Evolutionary conservation across 37 sponge, comb jelly and placozoan species (phyloP), one percentile per base, ranked within the genome.

Genomic region (Geodia barretti): DNA sequence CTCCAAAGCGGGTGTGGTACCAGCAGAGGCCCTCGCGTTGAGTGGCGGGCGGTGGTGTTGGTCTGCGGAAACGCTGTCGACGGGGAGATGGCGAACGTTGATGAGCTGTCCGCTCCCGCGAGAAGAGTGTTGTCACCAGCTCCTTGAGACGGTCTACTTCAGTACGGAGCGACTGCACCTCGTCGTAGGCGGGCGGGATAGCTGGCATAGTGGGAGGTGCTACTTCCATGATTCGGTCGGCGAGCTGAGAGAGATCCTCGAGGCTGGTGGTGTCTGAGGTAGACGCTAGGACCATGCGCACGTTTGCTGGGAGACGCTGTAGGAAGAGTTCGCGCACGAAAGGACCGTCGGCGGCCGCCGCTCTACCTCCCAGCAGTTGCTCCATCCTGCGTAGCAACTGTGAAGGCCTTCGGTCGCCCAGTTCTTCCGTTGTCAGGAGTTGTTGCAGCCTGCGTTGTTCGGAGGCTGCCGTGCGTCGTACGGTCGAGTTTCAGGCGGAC

Each of bases 261-360:
- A 90, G 78, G 63, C 30, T 37, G 62, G 30, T 25, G 60, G 39
- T 36, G 42, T 28, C 76, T 3, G n/a, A 21, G 31, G 85, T 54
- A 31, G 81, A 84, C 4, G 85, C 90, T 19, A 89, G 74, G 26
- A 89, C 85, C 80, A 89, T 84, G 11, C 80, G 69, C 21, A 79
- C 72, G 34, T 84, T 84, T 39, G 75, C 32, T 5, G 84, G 83
- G 31, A 82, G 72, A 7, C 88, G 78, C 34, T 83, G 89, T 42
- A 81, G 70, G 70, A 82, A 82, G 4, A 82, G 64, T 26, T 85
- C 86, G 1, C 79, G 30, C 30, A 85, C 62, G 62, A 86, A 62
- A 36, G 74, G 43, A 25, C 20, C 64, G 33, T 72, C 59, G 17
- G 42, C 62, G 24, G 75, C 59, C 7, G 9, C 61, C 38, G 87